These are phyloP conservation scores for Craseonycteris thonglongyai DNA, from an alignment of 2,113 vertebrate species.

Conservation along the genomic window DNA sequence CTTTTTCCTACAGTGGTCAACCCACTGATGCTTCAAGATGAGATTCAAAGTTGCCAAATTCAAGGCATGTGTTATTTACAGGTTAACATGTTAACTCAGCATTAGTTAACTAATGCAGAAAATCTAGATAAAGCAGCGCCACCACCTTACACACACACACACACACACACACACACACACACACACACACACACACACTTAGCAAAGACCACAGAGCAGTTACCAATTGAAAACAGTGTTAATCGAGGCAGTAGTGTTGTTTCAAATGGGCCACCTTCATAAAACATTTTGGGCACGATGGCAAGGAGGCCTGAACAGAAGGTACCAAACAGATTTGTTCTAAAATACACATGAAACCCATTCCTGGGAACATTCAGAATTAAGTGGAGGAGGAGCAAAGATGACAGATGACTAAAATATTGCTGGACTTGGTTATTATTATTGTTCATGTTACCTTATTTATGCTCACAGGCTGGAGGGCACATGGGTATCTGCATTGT, in stretches of 20 bases:
- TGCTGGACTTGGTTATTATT: background rate
- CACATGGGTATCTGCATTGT: background rate
- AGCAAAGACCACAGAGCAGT: background rate
- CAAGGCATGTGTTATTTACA: background rate
- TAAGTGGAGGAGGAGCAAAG: background rate
- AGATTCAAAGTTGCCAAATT: background rate
- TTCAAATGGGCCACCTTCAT: constrained; percentile 37
- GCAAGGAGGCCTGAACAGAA: constrained; percentile 44
- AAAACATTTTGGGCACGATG: constrained; percentile 32
- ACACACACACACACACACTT: background rate
- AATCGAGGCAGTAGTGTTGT: background rate
- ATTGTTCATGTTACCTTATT: background rate
- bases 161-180: background rate
- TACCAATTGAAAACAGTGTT: background rate
- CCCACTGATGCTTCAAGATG: background rate
- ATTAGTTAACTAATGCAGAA: background rate
- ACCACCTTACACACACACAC: background rate
- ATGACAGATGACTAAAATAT: background rate
- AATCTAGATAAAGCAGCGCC: background rate
- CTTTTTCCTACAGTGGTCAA: background rate
- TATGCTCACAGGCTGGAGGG: background rate
- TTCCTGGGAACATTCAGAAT: background rate
- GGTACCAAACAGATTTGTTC: constrained; percentile 53
- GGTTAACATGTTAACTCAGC: background rate
- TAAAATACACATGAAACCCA: background rate